Conservation (phyloP, 2,797 vertebrate genomes). For the Eptatretus atami region DNA sequence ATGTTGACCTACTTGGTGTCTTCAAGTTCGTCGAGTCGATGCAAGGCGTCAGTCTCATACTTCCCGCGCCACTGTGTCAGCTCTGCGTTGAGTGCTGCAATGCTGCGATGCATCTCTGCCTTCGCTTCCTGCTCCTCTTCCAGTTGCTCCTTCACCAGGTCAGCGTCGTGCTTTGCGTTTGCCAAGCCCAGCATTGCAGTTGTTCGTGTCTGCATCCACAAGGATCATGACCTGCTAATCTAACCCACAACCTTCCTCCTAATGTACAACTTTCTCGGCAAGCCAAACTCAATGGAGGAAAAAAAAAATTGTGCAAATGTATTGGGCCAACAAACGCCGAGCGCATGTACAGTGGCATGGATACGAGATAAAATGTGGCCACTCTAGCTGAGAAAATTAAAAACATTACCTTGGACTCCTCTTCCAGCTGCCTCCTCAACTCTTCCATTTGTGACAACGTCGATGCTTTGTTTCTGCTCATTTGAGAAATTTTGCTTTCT, state of each 20-base stretch:
- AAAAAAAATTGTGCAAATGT: too few species aligned
- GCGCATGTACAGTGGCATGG: too few species aligned
- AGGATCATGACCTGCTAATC: too few species aligned
- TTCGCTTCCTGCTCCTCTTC: slow-evolving; percentile 44
- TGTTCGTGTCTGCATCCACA: slow-evolving; percentile 16
- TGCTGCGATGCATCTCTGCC: slow-evolving; percentile 29
- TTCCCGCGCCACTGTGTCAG: slow-evolving; percentile 27
- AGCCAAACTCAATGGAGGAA: too few species aligned
- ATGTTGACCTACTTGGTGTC: slow-evolving; percentile 20
- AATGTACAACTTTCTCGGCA: too few species aligned
- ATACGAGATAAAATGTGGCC: too few species aligned
- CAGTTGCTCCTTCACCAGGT: slow-evolving; percentile 30
- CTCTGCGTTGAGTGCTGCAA: slow-evolving; percentile 35
- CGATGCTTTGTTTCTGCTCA: slow-evolving; percentile 18
- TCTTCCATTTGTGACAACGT: slow-evolving; percentile 23
- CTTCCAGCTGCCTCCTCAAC: slow-evolving; percentile 27
- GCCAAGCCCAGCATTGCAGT: slow-evolving; percentile 14
- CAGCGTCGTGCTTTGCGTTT: slow-evolving; percentile 18
- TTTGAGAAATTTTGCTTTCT: slow-evolving; percentile 18
- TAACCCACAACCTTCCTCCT: too few species aligned
- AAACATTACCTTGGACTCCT: slow-evolving; percentile 25
- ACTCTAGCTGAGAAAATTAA: too few species aligned
- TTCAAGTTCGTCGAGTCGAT: slow-evolving; percentile 28
- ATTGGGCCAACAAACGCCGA: too few species aligned
- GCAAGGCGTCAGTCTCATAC: slow-evolving; percentile 24